These are phyloP conservation scores for Cartodere bifasciata DNA, from an alignment of 2,888 invertebrate species.

Conservation along the genomic window DNA sequence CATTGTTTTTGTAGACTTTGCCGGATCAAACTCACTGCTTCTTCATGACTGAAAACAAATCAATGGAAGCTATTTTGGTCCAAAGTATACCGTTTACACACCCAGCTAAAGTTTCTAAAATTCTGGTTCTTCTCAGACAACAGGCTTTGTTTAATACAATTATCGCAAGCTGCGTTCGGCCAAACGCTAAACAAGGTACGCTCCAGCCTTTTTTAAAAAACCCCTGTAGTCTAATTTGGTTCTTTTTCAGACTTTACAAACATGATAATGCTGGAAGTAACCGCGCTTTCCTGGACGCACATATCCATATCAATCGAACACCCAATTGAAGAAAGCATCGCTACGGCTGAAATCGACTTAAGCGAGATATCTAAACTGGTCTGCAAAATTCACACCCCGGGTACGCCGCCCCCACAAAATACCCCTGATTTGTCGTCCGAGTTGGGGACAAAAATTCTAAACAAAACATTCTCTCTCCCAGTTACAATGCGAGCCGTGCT, in stretches of 20 bases:
- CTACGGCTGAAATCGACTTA: constrained; percentile 82
- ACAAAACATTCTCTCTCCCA: constrained; percentile 86
- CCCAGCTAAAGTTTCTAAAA: constrained; percentile 81
- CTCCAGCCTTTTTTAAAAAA: constrained; percentile 8
- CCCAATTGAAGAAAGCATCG: constrained; percentile 84
- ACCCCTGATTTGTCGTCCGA: constrained; percentile 39
- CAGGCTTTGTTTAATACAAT: constrained; percentile 88
- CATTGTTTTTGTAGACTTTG: constrained; percentile 48
- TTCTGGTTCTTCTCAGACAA: constrained; percentile 71
- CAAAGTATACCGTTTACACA: constrained; percentile 83
- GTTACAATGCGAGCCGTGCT: constrained; percentile 78
- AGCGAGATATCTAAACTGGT: constrained; percentile 66
- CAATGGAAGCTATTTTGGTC: constrained; percentile 63
- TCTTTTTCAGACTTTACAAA: constrained; percentile 49
- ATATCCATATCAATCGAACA: constrained; percentile 86
- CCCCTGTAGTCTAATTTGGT: constrained; percentile 8
- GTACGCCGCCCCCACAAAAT: constrained; percentile 29
- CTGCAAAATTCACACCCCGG: constrained; percentile 60
- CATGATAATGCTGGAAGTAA: constrained; percentile 84
- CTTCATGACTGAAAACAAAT: constrained; percentile 74
- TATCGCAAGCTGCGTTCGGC: constrained; percentile 76
- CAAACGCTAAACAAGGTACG: constrained; percentile 65
- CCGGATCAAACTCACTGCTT: constrained; percentile 93
- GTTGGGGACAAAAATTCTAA: constrained; percentile 56
- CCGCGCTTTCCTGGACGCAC: constrained; percentile 78